These are phyloP conservation scores for Chironomus striatipennis DNA, from an alignment of 1,140 invertebrate genomes.

Conservation along the genomic window DNA sequence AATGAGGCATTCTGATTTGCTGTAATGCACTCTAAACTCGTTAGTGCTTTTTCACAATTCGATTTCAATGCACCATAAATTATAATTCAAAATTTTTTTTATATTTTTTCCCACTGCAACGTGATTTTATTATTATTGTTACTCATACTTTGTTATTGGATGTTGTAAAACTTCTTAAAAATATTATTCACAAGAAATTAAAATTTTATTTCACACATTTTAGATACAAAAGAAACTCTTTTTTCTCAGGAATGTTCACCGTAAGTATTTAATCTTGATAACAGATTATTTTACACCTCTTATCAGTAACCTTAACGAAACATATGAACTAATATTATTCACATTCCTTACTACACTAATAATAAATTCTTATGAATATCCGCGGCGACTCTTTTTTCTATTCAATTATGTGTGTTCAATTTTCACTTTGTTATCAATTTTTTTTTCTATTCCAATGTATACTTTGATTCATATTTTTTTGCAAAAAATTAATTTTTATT, in stretches of 20 bases:
- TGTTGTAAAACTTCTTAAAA: background rate
- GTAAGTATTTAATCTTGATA: no score
- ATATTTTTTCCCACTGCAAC: background rate
- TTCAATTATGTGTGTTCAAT: background rate
- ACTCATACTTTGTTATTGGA: background rate
- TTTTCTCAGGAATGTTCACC: no score
- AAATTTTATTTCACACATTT: no score
- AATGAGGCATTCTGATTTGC: background rate
- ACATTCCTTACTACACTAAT: no score
- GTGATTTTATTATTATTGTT: background rate
- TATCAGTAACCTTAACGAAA: no score
- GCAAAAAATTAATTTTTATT: background rate
- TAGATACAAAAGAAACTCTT: no score
- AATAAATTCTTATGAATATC: no score
- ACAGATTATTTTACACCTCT: no score
- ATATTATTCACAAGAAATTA: no score
- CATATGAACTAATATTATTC: no score
- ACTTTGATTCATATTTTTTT: background rate
- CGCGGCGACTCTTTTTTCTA: no score
- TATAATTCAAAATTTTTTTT: background rate
- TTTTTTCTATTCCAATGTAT: background rate
- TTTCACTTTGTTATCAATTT: constrained; percentile 4
- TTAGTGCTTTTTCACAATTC: background rate
- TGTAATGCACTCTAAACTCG: constrained; percentile 19
- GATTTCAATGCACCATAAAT: constrained; percentile 3